Conservation (phyloP, 2,888 invertebrate species). For the Sceliomorpha sp. region DNA sequence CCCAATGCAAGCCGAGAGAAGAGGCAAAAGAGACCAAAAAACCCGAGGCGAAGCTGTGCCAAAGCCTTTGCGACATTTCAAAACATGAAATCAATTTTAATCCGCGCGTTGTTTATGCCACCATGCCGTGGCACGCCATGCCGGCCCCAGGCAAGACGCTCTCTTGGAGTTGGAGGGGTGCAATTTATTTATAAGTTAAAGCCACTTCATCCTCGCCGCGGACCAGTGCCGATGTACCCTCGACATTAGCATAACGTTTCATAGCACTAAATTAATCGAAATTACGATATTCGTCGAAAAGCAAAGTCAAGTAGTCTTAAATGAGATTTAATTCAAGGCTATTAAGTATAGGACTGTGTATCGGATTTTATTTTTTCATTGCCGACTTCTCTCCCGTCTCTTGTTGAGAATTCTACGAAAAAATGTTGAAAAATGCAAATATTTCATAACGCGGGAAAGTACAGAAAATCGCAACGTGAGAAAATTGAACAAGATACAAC, state of each 20-base stretch:
- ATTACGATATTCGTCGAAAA: constrained; percentile 36
- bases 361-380: too few relatives aligned
- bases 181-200: constrained; percentile 71
- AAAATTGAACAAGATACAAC: too few relatives aligned
- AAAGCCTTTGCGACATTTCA: constrained; percentile 71
- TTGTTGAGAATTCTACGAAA: too few relatives aligned
- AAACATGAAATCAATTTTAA: constrained; percentile 77
- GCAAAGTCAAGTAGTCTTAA: constrained; percentile 6
- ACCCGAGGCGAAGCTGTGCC: constrained; percentile 50
- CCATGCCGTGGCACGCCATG: constrained; percentile 17
- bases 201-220: constrained; percentile 58
- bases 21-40: constrained; percentile 18
- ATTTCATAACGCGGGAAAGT: too few relatives aligned
- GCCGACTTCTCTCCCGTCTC: too few relatives aligned
- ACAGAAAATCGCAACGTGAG: too few relatives aligned
- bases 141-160: neutral
- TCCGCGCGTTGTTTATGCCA: constrained; percentile 41
- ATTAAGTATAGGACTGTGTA: too few relatives aligned
- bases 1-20: constrained; percentile 17
- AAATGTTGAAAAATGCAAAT: too few relatives aligned
- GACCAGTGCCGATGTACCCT: constrained; percentile 8
- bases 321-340: too few relatives aligned
- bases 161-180: constrained; percentile 34
- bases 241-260: constrained; percentile 24
- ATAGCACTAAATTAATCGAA: constrained; percentile 33